phyloP scores from a whole-genome alignment of 2,797 vertebrate genomes.

The Danio albolineatus region DNA sequence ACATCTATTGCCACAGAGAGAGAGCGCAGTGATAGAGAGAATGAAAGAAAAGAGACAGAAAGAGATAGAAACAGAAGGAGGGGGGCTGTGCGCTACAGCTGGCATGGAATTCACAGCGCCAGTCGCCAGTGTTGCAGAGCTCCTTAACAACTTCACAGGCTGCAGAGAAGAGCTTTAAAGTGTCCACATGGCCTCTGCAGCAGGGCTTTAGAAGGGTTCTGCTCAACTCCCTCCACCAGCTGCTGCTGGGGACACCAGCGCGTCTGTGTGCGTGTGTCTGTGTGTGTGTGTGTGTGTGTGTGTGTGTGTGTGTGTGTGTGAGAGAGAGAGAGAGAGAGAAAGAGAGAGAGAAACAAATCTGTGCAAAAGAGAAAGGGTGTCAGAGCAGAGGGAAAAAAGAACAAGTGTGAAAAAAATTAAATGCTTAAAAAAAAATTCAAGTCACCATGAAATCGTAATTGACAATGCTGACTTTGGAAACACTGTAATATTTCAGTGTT shows the following conservation, averaged over 20 bases:
- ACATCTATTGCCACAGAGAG: slow-evolving; percentile 45
- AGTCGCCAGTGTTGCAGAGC: slow-evolving; percentile 83
- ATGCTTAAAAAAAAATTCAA: neutral
- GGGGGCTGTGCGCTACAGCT: slow-evolving; percentile 77
- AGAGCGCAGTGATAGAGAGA: slow-evolving; percentile 37
- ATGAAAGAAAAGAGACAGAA: slow-evolving; percentile 51
- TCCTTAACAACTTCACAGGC: slow-evolving; percentile 87
- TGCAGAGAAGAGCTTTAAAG: slow-evolving; percentile 85
- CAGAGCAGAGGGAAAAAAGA: slow-evolving; percentile 11
- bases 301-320: slow-evolving; percentile 1
- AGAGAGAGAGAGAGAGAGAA: no score
- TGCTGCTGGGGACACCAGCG: slow-evolving; percentile 81
- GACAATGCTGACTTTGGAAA: no score
- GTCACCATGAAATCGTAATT: neutral
- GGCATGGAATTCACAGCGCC: slow-evolving; percentile 82
- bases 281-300: slow-evolving; percentile 63
- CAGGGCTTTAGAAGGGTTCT: slow-evolving; percentile 80
- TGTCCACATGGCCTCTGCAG: slow-evolving; percentile 84
- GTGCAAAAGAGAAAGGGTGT: slow-evolving; percentile 40
- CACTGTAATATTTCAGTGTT: no score
- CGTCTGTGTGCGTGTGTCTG: slow-evolving; percentile 60
- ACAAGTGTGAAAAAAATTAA: neutral
- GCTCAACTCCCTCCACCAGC: slow-evolving; percentile 77
- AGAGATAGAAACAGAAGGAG: slow-evolving; percentile 44
- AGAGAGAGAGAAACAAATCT: slow-evolving; percentile 46